Evolutionary conservation across 1,140 invertebrate species (phyloP).

Genomic region (Musca vetustissima): DNA sequence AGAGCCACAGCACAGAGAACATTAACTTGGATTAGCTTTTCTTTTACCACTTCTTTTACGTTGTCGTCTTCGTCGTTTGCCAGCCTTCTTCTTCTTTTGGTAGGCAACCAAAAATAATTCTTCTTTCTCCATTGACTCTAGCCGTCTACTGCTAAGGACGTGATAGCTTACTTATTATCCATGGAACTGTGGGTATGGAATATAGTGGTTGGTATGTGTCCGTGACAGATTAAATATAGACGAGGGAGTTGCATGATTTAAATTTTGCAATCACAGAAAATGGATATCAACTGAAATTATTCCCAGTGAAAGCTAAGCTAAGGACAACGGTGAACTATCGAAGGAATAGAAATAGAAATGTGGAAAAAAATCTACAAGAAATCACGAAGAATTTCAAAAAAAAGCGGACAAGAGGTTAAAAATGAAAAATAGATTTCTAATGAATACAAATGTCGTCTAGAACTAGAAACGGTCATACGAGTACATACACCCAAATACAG

Average conservation of each 20-base stretch:
- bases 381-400: neutral
- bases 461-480: neutral
- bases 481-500: too few species aligned
- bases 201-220: neutral
- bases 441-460: neutral
- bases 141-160: neutral
- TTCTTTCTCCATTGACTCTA: too few species aligned
- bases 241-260: slow-evolving; percentile 24
- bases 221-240: slow-evolving; percentile 21
- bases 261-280: slow-evolving; percentile 22
- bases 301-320: slow-evolving; percentile 7
- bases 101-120: too few species aligned
- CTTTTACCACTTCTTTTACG: too few species aligned
- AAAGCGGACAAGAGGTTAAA: neutral
- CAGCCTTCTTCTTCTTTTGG: too few species aligned
- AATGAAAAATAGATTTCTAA: slow-evolving; percentile 6
- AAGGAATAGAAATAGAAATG: too few species aligned
- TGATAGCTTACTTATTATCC: slow-evolving; percentile 13
- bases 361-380: neutral
- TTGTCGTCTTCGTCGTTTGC: too few species aligned
- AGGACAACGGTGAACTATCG: neutral
- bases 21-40: slow-evolving; percentile 17
- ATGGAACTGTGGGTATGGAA: neutral
- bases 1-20: slow-evolving; percentile 1
- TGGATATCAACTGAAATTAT: slow-evolving; percentile 3